Base-by-base conservation (phyloP, 2,888 invertebrate species). In the Crocallis elinguaria region DNA sequence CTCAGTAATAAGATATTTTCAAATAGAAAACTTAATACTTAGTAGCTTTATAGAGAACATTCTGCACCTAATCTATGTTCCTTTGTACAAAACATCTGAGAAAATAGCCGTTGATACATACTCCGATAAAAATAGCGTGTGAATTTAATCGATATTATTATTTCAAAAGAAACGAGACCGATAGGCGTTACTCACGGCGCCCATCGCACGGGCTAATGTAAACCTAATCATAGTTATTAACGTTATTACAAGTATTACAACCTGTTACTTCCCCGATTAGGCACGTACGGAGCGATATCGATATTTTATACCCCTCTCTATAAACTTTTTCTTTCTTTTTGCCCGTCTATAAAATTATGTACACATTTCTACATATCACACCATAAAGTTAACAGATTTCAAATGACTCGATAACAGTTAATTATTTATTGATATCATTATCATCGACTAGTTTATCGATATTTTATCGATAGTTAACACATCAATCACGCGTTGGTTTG, bases 211-310 rank as follows among this genome's bases (percentile, higher is more conserved):
- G 73, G 77, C 82, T 84, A 82, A 83, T 80, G 76, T 70, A 71
- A 73, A 74, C 74, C 78, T 86, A 85, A 87, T 86, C 73, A 84
- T 76, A 78, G 83, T 79, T 73, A 86, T 85, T 82, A 82, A 60
- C 53, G 32, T 42, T 30, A 39, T 49, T 43, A 60, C 63, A 67
- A 60, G 72, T 75, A 79, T 78, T 79, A 81, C 77, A 73, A 75
- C 73, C 61, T 74, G 72, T 62, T 62, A 58, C 60, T 66, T 50
- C 68, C 69, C 68, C 73, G 73, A 60, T 54, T 60, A 60, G 51
- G 56, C 62, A 56, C 52, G 61, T 59, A 41, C 41, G 3, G 4
- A 17, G 7, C 21, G 33, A 55, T 55, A 55, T 54, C 53, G 53
- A 54, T 52, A 55, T 12, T 44, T 35, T 43, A 17, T 27, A 36